phyloP scores from a whole-genome alignment of 1,140 invertebrate genomes.

The Drosophila rhopaloa region DNA sequence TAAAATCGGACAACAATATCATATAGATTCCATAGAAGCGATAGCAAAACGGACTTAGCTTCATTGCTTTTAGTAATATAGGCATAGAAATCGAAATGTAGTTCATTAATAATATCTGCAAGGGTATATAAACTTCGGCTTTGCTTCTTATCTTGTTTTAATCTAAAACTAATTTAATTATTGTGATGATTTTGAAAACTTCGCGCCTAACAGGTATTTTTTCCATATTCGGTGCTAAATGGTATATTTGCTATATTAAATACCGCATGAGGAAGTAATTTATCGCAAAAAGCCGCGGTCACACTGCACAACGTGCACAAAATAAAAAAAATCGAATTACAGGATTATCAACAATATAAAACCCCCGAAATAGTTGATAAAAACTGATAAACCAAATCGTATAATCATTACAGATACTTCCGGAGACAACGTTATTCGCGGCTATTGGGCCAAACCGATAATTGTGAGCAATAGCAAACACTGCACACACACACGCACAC shows the following conservation, averaged over 20 bases:
- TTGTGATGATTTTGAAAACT: background rate
- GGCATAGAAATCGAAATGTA: too few species aligned
- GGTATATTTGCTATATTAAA: background rate
- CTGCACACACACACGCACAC: slow-evolving; percentile 24
- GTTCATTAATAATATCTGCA: too few species aligned
- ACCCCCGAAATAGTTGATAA: slow-evolving; percentile 1
- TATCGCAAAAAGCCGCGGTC: slow-evolving; percentile 38
- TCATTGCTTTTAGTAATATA: too few species aligned
- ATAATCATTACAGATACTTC: background rate
- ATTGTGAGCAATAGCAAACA: slow-evolving; percentile 36
- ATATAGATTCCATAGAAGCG: too few species aligned
- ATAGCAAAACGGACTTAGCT: too few species aligned
- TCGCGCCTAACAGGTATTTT: background rate
- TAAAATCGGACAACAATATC: too few species aligned
- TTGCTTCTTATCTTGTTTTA: too few species aligned
- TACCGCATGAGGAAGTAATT: background rate
- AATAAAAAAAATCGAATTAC: slow-evolving; percentile 62
- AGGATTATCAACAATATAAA: slow-evolving; percentile 42
- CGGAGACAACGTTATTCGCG: background rate
- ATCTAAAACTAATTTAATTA: too few species aligned
- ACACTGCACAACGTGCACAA: slow-evolving; percentile 50
- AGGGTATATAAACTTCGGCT: too few species aligned
- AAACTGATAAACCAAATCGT: background rate
- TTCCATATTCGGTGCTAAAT: background rate
- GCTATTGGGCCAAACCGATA: slow-evolving; percentile 1